A percentile compares a stretch with the other conserved stretches of the same genome.
These are phyloP conservation scores for Drosophila nigrodunni DNA, from an alignment of 1,140 invertebrate species.

Conservation along the genomic window DNA sequence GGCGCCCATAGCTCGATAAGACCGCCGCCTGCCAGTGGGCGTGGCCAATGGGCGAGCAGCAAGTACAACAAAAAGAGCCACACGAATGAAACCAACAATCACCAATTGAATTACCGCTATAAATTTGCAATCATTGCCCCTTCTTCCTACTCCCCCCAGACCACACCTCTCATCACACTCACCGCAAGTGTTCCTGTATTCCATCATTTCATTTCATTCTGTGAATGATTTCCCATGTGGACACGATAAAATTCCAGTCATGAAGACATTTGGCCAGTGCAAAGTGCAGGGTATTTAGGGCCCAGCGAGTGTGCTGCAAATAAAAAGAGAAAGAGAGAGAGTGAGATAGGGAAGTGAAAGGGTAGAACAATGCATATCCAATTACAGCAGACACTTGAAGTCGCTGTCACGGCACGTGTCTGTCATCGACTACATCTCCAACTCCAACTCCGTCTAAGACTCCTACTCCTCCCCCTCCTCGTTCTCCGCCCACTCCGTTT, in stretches of 20 bases:
- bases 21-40: constrained; percentile 5
- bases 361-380: neutral
- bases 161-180: neutral
- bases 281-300: constrained; percentile 42
- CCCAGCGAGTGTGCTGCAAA: neutral
- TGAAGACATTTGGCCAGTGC: constrained; percentile 7
- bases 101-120: constrained; percentile 35
- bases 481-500: neutral
- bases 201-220: constrained; percentile 16
- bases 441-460: too few species aligned
- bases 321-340: constrained; percentile 11
- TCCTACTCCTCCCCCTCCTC: too few species aligned
- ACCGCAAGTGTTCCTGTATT: neutral
- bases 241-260: constrained; percentile 20
- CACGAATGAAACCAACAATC: constrained; percentile 33
- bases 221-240: constrained; percentile 32
- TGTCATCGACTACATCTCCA: neutral
- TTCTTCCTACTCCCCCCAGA: neutral
- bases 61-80: constrained; percentile 19
- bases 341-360: neutral
- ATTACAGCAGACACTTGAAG: constrained; percentile 26
- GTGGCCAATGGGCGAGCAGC: neutral
- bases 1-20: constrained; percentile 45
- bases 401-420: constrained; percentile 28
- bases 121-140: constrained; percentile 19